Evolutionary conservation across 2,797 vertebrate genomes (phyloP).

Genomic region (Ciconia nigra): DNA sequence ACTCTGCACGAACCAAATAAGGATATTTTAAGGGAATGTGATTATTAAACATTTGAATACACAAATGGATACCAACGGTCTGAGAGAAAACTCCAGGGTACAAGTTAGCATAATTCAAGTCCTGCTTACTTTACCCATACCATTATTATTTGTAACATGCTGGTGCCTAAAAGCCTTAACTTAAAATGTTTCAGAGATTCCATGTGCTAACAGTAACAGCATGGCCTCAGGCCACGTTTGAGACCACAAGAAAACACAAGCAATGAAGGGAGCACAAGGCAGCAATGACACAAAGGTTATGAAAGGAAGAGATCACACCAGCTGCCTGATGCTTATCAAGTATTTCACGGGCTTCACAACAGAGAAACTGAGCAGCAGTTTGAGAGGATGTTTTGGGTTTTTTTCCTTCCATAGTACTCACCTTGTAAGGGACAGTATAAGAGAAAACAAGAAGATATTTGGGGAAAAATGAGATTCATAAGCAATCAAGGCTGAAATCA

Average conservation of each 20-base stretch:
- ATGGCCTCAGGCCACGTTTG: not conserved
- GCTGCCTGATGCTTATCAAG: not conserved
- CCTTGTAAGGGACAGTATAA: not conserved
- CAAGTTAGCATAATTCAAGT: not conserved
- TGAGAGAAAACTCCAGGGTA: not conserved
- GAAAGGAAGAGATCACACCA: not conserved
- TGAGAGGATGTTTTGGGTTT: not conserved
- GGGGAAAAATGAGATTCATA: not conserved
- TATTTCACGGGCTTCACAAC: not conserved
- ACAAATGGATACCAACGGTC: not conserved
- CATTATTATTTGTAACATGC: not conserved
- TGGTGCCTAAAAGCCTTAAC: not conserved
- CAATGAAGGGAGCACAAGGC: not conserved
- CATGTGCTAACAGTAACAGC: rapidly evolving
- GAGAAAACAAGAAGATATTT: not conserved
- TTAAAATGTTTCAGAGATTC: not conserved
- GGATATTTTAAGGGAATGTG: not conserved
- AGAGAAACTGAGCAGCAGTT: not conserved
- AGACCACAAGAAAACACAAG: not conserved
- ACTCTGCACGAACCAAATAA: not conserved
- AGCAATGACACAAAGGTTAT: not conserved
- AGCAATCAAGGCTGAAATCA: not conserved
- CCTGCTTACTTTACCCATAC: slow-evolving; percentile 2
- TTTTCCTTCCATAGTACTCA: rapidly evolving
- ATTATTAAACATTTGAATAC: not conserved